Evolutionary conservation across 1,140 invertebrate species (phyloP), one percentile per base, ranked within the genome.

Genomic region (Lutraria rhynchaena): DNA sequence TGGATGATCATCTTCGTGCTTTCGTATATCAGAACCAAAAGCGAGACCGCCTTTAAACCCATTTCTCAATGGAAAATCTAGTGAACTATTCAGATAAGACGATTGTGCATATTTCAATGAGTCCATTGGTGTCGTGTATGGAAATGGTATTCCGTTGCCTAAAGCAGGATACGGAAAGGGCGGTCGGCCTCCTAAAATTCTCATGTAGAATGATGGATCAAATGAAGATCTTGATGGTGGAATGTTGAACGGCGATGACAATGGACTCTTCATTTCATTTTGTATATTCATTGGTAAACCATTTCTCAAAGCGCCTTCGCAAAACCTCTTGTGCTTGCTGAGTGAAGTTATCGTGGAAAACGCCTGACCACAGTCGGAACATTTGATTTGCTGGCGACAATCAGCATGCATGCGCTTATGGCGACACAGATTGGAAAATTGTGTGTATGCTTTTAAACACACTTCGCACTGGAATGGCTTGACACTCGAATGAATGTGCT

Each of bases 401-500:
- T 96, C 96, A 15, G 95, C 95, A 93, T 99, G 99, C 97, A 99
- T 99, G 81, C 99, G 96, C 90, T 98, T 99, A 93, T 99, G 99
- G 19, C 99, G 95, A 91, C 99, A 99, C 85, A 99, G 94, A 92
- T 99, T 99, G 15, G 98, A 99, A 92, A 99, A 99, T 93, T 99
- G 99, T 0, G 99, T 99, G 93, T 99, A 99, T 1, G 98, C 95
- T 94, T 97, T 96, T 78, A 95, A 95, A 91, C 93, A 93, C 46
- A 92, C 88, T 82, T 93, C 92, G 85, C 94, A 94, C 93, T 96
- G 96, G 92, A 99, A 99, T 1, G 99, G 99, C 92, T 99, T 99
- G 60, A 99, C 96, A 87, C 96, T 98, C 87, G 97, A 98, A 94
- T 99, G 99, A 82, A 99, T 99, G 93, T 99, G 99, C 29, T 97